Conservation (phyloP, 2,888 invertebrate species). For the Perizoma affinitatum region DNA sequence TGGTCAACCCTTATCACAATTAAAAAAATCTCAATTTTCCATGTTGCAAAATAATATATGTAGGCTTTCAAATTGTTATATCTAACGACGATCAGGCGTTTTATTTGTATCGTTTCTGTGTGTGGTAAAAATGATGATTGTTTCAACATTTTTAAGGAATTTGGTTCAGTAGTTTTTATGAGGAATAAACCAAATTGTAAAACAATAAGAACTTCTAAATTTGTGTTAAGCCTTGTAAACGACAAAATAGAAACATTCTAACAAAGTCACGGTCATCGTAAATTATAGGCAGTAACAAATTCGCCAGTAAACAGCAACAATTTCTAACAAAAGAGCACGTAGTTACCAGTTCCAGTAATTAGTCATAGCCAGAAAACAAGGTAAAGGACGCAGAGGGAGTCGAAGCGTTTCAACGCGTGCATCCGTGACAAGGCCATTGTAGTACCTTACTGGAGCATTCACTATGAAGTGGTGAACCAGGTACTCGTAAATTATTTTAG, state of each 20-base stretch:
- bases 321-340: constrained; percentile 12
- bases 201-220: neutral
- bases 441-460: constrained; percentile 51
- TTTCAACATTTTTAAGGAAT: neutral
- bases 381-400: constrained; percentile 75
- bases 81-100: too few species aligned
- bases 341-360: constrained; percentile 48
- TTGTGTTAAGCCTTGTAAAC: constrained; percentile 4
- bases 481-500: neutral
- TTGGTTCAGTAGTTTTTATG: neutral
- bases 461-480: constrained; percentile 28
- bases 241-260: constrained; percentile 10
- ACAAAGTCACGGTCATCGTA: constrained; percentile 17
- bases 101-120: too few species aligned
- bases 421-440: constrained; percentile 67
- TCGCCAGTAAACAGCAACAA: constrained; percentile 17
- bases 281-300: constrained; percentile 5
- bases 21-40: too few species aligned
- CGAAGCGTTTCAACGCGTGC: constrained; percentile 76
- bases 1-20: too few species aligned
- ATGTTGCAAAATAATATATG: too few species aligned
- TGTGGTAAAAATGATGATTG: too few species aligned
- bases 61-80: too few species aligned
- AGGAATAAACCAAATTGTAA: neutral
- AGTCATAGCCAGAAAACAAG: constrained; percentile 62